phyloP scores from a whole-genome alignment of 2,113 vertebrate species.

The Tetrax tetrax region DNA sequence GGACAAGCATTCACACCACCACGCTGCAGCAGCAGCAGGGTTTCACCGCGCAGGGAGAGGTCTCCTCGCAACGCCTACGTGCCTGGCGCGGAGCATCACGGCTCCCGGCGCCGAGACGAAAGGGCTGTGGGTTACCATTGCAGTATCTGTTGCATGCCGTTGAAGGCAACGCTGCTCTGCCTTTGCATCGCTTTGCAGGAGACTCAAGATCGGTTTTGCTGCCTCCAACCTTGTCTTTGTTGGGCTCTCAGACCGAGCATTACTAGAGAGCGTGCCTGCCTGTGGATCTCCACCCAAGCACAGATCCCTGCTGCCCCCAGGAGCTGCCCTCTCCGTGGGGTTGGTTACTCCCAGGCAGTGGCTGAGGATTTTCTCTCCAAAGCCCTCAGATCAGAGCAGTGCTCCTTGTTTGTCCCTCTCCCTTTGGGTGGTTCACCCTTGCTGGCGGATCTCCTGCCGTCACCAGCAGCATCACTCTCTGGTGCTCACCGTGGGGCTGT shows the following conservation, averaged over 20 bases:
- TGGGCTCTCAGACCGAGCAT: not conserved
- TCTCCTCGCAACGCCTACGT: not conserved
- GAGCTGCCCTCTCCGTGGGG: not conserved
- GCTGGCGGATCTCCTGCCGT: not conserved
- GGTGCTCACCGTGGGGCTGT: not conserved
- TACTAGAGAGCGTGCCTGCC: not conserved
- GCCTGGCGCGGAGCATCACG: not conserved
- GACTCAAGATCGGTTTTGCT: not conserved
- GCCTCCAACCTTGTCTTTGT: not conserved
- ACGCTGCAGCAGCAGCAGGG: rapidly evolving
- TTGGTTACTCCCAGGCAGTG: not conserved
- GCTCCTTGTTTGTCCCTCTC: not conserved
- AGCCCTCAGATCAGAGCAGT: not conserved
- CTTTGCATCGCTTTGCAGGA: not conserved
- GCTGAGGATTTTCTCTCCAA: not conserved
- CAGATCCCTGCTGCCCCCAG: not conserved
- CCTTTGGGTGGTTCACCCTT: not conserved
- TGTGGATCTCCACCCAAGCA: not conserved
- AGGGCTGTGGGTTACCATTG: not conserved
- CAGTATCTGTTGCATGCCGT: not conserved
- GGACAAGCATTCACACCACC: not conserved
- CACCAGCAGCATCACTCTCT: not conserved
- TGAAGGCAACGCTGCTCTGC: not conserved
- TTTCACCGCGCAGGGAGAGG: not conserved
- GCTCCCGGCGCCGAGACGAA: rapidly evolving